phyloP scores from a whole-genome alignment of 1,140 invertebrate species.

The Bombus difficillimus region DNA sequence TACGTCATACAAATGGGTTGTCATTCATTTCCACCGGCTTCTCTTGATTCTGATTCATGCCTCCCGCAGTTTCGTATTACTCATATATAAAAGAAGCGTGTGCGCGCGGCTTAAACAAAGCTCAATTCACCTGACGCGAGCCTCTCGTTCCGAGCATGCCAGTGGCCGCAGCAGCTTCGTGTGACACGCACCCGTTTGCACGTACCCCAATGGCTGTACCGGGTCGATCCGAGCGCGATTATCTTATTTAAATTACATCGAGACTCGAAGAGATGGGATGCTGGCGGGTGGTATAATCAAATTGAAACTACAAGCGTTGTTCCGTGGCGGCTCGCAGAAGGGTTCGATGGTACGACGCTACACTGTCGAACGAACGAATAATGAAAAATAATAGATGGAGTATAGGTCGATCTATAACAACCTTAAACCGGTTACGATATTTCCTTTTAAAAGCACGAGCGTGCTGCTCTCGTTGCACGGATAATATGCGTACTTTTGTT shows the following conservation, averaged over 20 bases:
- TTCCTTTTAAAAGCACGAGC: slow-evolving; percentile 11
- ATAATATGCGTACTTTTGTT: slow-evolving; percentile 37
- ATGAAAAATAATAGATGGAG: slow-evolving; percentile 24
- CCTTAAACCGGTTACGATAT: slow-evolving; percentile 24
- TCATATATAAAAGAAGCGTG: slow-evolving; percentile 56
- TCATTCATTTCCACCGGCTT: slow-evolving; percentile 74
- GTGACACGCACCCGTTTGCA: neutral
- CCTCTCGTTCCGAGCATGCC: slow-evolving; percentile 27
- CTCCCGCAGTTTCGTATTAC: slow-evolving; percentile 68
- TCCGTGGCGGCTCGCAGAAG: neutral
- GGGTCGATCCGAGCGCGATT: neutral
- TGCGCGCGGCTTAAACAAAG: slow-evolving; percentile 52
- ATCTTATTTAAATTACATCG: slow-evolving; percentile 7
- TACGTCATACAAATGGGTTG: slow-evolving; percentile 74
- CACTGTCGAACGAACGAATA: slow-evolving; percentile 10
- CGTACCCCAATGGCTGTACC: neutral
- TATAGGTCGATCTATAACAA: slow-evolving; percentile 10
- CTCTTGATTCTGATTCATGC: slow-evolving; percentile 76
- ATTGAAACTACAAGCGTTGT: slow-evolving; percentile 6
- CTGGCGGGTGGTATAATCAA: neutral
- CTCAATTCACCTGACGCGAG: slow-evolving; percentile 59
- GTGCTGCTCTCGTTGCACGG: neutral
- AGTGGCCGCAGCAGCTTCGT: neutral
- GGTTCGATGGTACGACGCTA: neutral
- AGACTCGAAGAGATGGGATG: neutral